Evolutionary conservation across 2,797 vertebrate species (phyloP).

Genomic region (Poeciliopsis presidionis): DNA sequence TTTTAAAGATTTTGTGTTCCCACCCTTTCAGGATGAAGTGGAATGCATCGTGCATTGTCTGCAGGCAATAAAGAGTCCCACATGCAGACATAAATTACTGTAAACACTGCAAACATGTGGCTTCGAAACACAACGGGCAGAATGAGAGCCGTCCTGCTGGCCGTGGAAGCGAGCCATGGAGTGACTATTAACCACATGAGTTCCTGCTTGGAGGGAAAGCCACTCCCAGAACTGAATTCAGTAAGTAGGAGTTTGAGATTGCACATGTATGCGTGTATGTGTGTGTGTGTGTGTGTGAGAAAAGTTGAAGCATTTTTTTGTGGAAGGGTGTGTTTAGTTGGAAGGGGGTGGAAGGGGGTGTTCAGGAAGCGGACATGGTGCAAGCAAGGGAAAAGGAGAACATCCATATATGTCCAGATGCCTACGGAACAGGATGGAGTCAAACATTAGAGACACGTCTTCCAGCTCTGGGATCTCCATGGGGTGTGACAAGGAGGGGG

Average conservation of each 20-base stretch:
- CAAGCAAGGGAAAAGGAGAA: constrained; percentile 58
- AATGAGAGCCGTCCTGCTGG: constrained; percentile 31
- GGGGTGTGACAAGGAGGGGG: constrained; percentile 45
- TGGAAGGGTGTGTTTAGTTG: background rate
- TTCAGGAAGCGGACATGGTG: constrained; percentile 60
- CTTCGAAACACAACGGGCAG: constrained; percentile 14
- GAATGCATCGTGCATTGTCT: constrained; percentile 1
- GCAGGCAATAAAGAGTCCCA: constrained; percentile 19
- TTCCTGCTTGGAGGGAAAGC: constrained; percentile 64
- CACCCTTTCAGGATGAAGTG: constrained; percentile 16
- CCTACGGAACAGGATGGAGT: constrained; percentile 71
- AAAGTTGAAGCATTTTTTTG: constrained; percentile 1
- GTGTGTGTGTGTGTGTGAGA: background rate
- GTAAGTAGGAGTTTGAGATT: constrained; percentile 49
- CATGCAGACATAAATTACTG: constrained; percentile 5
- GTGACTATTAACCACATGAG: constrained; percentile 64
- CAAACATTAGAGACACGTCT: constrained; percentile 41
- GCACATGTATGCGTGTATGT: background rate
- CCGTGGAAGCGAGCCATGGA: constrained; percentile 51
- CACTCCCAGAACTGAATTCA: constrained; percentile 50
- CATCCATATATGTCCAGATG: constrained; percentile 78
- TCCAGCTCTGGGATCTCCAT: constrained; percentile 35
- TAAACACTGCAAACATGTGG: constrained; percentile 15
- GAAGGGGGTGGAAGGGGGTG: constrained; percentile 2
- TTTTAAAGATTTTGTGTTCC: background rate